Conservation (phyloP, 2,888 invertebrate genomes). For the Philereme transversata region DNA sequence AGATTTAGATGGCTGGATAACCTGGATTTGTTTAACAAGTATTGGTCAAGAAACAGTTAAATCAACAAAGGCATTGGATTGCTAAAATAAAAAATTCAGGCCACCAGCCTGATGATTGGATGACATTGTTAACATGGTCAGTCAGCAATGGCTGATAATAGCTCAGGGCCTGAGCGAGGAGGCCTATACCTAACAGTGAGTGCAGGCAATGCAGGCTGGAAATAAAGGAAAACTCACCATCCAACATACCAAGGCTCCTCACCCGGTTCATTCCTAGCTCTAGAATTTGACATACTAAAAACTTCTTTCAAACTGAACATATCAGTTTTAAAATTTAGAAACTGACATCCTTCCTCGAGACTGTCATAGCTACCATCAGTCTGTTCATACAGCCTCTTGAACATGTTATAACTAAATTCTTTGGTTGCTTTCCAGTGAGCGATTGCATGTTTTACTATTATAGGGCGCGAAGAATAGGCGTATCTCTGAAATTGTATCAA, state of each 20-base stretch:
- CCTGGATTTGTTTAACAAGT: no score
- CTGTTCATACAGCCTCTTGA: slow-evolving; percentile 87
- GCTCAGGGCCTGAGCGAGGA: no score
- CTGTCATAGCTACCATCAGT: slow-evolving; percentile 89
- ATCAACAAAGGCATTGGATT: no score
- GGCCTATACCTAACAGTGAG: no score
- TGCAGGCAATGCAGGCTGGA: no score
- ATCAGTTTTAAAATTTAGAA: slow-evolving; percentile 93
- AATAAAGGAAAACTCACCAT: slow-evolving; percentile 84
- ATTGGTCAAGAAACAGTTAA: no score
- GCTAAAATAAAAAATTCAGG: no score
- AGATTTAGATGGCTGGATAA: no score
- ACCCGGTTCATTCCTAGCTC: slow-evolving; percentile 85
- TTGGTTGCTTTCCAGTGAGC: slow-evolving; percentile 90
- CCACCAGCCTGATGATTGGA: no score
- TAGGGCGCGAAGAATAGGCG: slow-evolving; percentile 91
- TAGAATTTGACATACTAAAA: slow-evolving; percentile 88
- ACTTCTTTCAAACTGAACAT: slow-evolving; percentile 90
- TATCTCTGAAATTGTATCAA: slow-evolving; percentile 71
- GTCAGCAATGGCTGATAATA: no score
- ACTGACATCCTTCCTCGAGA: slow-evolving; percentile 92
- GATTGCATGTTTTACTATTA: slow-evolving; percentile 90
- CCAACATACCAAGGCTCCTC: slow-evolving; percentile 94
- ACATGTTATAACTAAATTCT: slow-evolving; percentile 86
- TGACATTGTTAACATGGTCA: no score